Evolutionary conservation across 92 coral and sea anemone genomes (phyloP), one percentile per base, ranked within the genome.

Genomic region (Bergia puertoricense): DNA sequence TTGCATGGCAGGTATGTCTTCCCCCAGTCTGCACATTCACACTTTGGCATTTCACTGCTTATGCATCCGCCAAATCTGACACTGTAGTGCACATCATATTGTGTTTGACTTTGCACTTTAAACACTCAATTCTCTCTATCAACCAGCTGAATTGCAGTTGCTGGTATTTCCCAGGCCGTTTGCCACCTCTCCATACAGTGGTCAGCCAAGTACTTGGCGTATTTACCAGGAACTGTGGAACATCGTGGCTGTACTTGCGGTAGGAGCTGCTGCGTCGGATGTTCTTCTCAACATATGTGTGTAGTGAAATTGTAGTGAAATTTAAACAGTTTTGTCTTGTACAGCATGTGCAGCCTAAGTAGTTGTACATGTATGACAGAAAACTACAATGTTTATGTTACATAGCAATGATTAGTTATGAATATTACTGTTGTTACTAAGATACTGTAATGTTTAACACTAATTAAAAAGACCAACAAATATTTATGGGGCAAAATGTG

Each of bases 11-110:
- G 71, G 51, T 37, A 65, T 9, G 51, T 50, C 37, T 42, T 66
- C 36, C 36, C 22, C 89, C 89, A 75, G 37, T 77, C 82, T 72
- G 51, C 13, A 38, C 83, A 86, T 36, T 86, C 83, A 37, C 89
- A 76, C 39, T 66, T n/a, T 4, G 83, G 89, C 89, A 76, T 76
- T 1, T 16, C 59, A 13, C 59, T 54, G 30, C 15, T 46, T 18
- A 13, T 14, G 11, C 8, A 3, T 30, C 22, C 50, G 13, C 51
- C 89, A 86, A 86, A 86, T 48, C 4, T 44, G 36, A 57, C 20
- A 8, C 10, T 37, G 50, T 80, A 62, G 46, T 11, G 22, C 8
- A 15, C 67, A 15, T 48, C 50, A 40, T 6, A 40, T 48, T 20
- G 23, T 37, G 57, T 77, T 51, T 77, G 56, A 4, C 81, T 77